Base-by-base conservation (phyloP, 92 coral and sea anemone species). In the Bergia puertoricense region DNA sequence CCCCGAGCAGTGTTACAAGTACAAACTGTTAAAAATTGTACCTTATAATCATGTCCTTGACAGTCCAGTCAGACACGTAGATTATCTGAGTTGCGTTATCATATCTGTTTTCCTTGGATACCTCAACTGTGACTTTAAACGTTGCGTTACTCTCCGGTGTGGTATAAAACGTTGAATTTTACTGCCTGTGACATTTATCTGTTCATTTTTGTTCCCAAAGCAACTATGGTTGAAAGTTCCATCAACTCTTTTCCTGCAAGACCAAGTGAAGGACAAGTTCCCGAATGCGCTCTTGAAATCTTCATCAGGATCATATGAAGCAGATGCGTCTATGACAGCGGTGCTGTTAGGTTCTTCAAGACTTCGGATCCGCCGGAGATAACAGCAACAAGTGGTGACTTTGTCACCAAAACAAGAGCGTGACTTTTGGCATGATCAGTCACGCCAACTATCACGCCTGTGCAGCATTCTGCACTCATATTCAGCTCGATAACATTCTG, bases 351-450 rank as follows among this genome's bases (percentile, higher is more conserved):
- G 10, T 69, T 69, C 41, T 69, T 69, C 41, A 69, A 6, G 75
- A 69, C 75, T 69, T 36, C 75, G 38, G 75, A 69, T 23, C 75
- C 75, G 75, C 75, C 75, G 75, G 38, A 5, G 38, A 69, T 69
- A 9, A 36, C 23, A 40, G 75, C 75, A 10, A 69, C 75, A 20
- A 69, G 75, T 18, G 75, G 15, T 38, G 75, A 69, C 75, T 69
- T n/a, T 38, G 38, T 38, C 38, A 69, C 75, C 75, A 23, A 40
- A 23, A 69, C 36, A 69, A 69, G 11, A 18, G 75, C 75, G 38
- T 38, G 36, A 38, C 75, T 30, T 10, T 8, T 72, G 15, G 10
- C 16, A 5, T 48, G 54, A 6, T 2, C 54, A 6, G 54, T 48
- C 54, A 48, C 54, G 54, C 54, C 54, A 6, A 4, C 54, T 0